Evolutionary conservation across 92 coral and sea anemone species (phyloP), one percentile per base, ranked within the genome.

Genomic region (Galaxea fascicularis): DNA sequence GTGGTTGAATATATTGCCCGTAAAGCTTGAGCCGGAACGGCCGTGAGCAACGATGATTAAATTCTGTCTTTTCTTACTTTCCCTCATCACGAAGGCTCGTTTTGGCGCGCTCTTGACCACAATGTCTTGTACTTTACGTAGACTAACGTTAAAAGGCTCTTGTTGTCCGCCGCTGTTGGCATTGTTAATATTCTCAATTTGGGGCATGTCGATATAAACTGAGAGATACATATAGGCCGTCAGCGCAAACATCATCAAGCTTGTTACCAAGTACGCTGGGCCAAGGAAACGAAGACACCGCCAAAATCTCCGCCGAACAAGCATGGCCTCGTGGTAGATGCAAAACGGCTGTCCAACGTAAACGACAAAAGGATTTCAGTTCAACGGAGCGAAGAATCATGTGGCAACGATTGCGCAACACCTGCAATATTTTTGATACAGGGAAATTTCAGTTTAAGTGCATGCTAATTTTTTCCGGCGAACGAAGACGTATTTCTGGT

Each of bases 21-120:
- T 72, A 39, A 86, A 77, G 63, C 77, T 52, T 14, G 89, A 86
- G n/a, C 89, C 89, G 16, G 89, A 86, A 4, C 89, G 89, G 20
- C 89, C 89, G 60, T 86, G 89, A 14, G 89, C 89, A 9, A 86
- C 71, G 22, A 86, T 70, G 47, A 86, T 77, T 12, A 86, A 49
- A 65, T 78, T 86, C 20, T 78, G 73, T 65, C 89, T 25, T 20
- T 28, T 65, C 17, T 24, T 54, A 4, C 74, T 66, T 21, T 46
- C 47, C 46, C 0, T 49, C 2, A 4, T 41, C 47, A 3, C 18
- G 1, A 16, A n/a, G 15, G 63, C 0, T 10, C 63, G 29, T 22
- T 35, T 22, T 39, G 24, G 76, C 24, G 41, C 41, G 41, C 54
- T 46, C 58, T 24, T 30, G 6, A 27, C n/a, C 8, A 7, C 53